Conservation (phyloP, 2,113 vertebrate genomes). For the Saguinus midas region DNA sequence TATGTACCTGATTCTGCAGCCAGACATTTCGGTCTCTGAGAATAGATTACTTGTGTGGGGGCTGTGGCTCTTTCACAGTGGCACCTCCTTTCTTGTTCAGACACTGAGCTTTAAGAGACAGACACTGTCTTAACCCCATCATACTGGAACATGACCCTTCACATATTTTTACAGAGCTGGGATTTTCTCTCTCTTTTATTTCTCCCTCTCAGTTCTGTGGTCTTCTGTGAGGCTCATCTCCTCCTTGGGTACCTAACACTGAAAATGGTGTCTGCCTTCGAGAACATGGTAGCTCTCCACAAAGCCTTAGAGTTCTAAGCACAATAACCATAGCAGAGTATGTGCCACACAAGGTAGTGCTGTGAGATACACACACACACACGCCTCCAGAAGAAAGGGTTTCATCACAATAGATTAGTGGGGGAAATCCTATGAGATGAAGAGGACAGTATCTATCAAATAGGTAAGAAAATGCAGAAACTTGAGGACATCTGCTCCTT, state of each 20-base stretch:
- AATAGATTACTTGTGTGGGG: background rate
- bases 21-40: background rate
- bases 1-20: background rate
- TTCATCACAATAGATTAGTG: background rate
- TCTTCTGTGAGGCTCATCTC: background rate
- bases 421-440: background rate
- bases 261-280: background rate
- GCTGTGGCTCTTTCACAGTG: background rate
- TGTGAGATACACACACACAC: background rate
- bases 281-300: background rate
- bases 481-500: background rate
- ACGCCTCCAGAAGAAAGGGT: background rate
- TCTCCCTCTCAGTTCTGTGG: background rate
- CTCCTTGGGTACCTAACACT: background rate
- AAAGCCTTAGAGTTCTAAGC: background rate
- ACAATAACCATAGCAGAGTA: background rate
- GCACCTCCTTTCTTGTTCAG: background rate
- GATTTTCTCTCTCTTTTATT: background rate
- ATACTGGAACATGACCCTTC: background rate
- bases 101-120: background rate
- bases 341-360: background rate
- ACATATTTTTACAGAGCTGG: background rate
- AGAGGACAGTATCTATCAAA: background rate
- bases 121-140: background rate
- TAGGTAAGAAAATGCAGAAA: background rate